Conservation (phyloP, 2,113 vertebrate genomes). For the Festucalex cinctus region DNA sequence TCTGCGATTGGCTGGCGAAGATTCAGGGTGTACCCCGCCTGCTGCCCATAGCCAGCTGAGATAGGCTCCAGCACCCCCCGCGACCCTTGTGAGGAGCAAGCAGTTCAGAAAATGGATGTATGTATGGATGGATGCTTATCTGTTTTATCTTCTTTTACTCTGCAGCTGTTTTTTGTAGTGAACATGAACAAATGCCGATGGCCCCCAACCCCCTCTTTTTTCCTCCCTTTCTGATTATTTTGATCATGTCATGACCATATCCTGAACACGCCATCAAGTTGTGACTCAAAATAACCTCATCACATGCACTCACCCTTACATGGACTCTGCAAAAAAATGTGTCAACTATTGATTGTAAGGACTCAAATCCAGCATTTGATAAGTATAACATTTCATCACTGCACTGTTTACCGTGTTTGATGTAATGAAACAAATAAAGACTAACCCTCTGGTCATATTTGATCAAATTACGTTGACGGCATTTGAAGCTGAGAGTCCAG, state of each 20-base stretch:
- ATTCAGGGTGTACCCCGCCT: too few relatives aligned
- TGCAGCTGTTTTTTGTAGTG: not conserved
- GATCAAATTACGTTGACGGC: conserved; percentile 2
- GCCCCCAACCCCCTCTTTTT: not conserved
- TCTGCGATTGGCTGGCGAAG: too few relatives aligned
- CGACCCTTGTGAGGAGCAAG: too few relatives aligned
- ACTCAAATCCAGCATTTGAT: conserved; percentile 18
- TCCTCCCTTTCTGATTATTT: not conserved
- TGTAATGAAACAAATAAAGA: not conserved
- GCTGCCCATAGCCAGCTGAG: too few relatives aligned
- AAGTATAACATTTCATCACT: conserved; percentile 18
- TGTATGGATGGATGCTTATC: too few relatives aligned
- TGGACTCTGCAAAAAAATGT: conserved; percentile 20
- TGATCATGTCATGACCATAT: not conserved
- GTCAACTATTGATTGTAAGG: conserved; percentile 32
- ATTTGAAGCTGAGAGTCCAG: not conserved
- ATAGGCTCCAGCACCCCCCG: too few relatives aligned
- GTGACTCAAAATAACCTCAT: not conserved
- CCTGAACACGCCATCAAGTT: not conserved
- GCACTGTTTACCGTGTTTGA: conserved; percentile 14
- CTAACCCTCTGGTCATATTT: conserved; percentile 7
- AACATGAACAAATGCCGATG: not conserved
- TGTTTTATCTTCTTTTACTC: not conserved
- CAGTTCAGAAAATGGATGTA: too few relatives aligned
- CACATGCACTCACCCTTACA: not conserved